phyloP scores from a whole-genome alignment of 1,140 invertebrate genomes.

The Campodea augens region DNA sequence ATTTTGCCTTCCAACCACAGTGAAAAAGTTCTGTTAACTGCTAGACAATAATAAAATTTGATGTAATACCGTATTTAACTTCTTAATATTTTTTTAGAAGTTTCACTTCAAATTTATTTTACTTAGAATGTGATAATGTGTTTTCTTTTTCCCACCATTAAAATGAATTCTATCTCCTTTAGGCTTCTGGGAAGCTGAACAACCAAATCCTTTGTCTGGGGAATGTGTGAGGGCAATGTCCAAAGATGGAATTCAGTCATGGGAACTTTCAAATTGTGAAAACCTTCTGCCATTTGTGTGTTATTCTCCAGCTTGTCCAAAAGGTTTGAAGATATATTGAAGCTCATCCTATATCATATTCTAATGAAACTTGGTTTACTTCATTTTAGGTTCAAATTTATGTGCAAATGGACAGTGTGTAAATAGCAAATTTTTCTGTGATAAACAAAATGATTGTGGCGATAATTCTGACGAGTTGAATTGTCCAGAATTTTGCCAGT shows the following conservation, averaged over 20 bases:
- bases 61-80: not conserved
- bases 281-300: conserved; percentile 87
- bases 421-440: conserved; percentile 72
- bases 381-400: conserved; percentile 57
- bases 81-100: not conserved
- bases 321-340: conserved; percentile 32
- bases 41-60: not conserved
- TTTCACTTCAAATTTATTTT: not conserved
- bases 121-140: not conserved
- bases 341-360: not conserved
- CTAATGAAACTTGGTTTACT: conserved; percentile 1
- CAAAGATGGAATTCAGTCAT: conserved; percentile 59
- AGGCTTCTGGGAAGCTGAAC: conserved; percentile 71
- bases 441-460: conserved; percentile 82
- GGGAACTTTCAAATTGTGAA: conserved; percentile 85
- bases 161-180: conserved; percentile 2
- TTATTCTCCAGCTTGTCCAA: conserved; percentile 70
- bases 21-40: not conserved
- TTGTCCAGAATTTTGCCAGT: conserved; percentile 70
- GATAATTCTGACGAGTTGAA: conserved; percentile 82
- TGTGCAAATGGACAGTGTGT: conserved; percentile 84
- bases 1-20: not conserved
- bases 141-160: not conserved
- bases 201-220: conserved; percentile 66
- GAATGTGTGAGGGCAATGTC: conserved; percentile 63